Conservation (phyloP, 2,113 vertebrate genomes). For the Silurus glanis region DNA sequence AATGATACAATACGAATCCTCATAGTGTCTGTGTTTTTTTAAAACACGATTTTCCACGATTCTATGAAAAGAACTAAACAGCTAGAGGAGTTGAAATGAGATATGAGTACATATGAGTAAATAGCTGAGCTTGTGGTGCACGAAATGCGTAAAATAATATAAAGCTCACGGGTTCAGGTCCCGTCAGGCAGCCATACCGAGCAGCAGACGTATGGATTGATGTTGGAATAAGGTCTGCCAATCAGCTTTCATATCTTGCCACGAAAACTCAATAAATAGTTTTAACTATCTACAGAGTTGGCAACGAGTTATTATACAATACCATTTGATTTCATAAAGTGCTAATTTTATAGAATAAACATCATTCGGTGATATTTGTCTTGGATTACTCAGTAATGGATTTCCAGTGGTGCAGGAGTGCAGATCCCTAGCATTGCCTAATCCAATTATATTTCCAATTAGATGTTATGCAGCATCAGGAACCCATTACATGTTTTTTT, state of each 20-base stretch:
- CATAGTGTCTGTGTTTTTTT: neutral
- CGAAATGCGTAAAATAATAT: too few relatives aligned
- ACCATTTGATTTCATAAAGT: neutral
- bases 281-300: too few relatives aligned
- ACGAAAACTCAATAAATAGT: too few relatives aligned
- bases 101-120: neutral
- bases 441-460: conserved; percentile 13
- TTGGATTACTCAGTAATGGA: neutral
- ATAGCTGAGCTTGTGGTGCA: too few relatives aligned
- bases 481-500: conserved; percentile 8
- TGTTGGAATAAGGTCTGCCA: too few relatives aligned
- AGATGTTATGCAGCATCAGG: conserved; percentile 13
- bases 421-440: conserved; percentile 11
- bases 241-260: too few relatives aligned
- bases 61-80: neutral
- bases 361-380: neutral
- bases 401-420: neutral
- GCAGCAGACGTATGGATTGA: too few relatives aligned
- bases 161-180: too few relatives aligned
- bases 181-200: too few relatives aligned
- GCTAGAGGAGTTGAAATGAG: too few relatives aligned
- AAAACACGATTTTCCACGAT: neutral
- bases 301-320: too few relatives aligned
- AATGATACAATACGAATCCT: neutral
- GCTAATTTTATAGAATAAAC: neutral